phyloP scores from a whole-genome alignment of 2,888 invertebrate genomes.

The Oligia latruncula region DNA sequence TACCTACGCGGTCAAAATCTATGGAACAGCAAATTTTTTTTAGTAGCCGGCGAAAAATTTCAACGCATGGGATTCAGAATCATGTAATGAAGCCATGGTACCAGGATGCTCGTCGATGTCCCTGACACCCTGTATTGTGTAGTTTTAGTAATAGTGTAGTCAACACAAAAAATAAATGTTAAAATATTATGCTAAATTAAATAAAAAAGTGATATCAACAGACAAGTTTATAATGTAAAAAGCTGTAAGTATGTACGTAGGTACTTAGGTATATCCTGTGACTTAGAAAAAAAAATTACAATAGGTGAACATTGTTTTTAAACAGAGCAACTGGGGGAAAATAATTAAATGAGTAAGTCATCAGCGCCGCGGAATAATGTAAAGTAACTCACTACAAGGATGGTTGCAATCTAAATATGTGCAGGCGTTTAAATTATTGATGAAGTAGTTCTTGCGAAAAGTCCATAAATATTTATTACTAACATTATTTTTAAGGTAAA shows the following conservation, averaged over 20 bases:
- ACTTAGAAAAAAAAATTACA: slow-evolving; percentile 29
- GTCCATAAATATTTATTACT: slow-evolving; percentile 28
- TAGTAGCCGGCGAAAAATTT: no score
- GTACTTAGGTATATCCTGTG: slow-evolving; percentile 10
- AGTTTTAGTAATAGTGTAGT: background rate
- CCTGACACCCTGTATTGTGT: background rate
- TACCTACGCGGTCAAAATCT: background rate
- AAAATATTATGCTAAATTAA: background rate
- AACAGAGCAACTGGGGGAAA: background rate
- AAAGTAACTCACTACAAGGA: background rate
- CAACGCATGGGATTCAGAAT: background rate
- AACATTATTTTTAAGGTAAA: slow-evolving; percentile 39
- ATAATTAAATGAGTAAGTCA: background rate
- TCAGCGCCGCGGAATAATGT: slow-evolving; percentile 3
- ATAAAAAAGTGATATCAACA: background rate
- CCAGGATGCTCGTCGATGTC: background rate
- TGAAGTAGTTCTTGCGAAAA: background rate
- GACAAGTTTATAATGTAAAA: slow-evolving; percentile 27
- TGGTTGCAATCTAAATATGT: slow-evolving; percentile 16
- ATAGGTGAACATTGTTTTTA: background rate
- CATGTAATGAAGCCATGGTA: background rate
- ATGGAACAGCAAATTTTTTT: background rate
- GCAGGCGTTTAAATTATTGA: slow-evolving; percentile 23
- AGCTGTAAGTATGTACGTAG: background rate
- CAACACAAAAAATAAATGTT: background rate